Conservation (phyloP, 1,140 invertebrate genomes). For the Heliconius himera region DNA sequence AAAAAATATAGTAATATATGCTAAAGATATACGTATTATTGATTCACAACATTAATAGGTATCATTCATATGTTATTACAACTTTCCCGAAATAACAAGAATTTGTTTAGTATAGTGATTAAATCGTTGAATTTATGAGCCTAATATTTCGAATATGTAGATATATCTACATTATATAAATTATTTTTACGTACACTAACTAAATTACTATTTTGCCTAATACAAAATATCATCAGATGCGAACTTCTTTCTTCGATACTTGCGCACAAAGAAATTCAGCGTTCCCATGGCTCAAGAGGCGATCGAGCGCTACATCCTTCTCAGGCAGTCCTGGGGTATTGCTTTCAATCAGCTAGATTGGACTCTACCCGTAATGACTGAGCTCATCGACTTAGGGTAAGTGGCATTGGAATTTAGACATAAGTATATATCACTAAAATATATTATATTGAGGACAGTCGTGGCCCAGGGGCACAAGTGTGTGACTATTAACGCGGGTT, state of each 20-base stretch:
- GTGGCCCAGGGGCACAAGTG: too few species aligned
- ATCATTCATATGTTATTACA: too few species aligned
- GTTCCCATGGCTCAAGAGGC: slow-evolving; percentile 91
- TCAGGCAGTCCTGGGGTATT: slow-evolving; percentile 87
- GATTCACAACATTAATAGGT: too few species aligned
- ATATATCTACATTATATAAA: too few species aligned
- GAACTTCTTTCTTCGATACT: slow-evolving; percentile 88
- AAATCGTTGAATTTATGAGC: too few species aligned
- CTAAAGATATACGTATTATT: too few species aligned
- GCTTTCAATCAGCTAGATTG: slow-evolving; percentile 89
- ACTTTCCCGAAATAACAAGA: too few species aligned
- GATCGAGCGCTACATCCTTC: slow-evolving; percentile 90
- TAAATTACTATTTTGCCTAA: background rate
- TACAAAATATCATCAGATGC: slow-evolving; percentile 82
- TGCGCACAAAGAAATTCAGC: slow-evolving; percentile 92
- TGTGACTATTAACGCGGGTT: too few species aligned
- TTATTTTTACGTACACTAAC: background rate
- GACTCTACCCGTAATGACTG: slow-evolving; percentile 85
- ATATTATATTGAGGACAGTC: too few species aligned
- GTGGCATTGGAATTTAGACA: slow-evolving; percentile 20
- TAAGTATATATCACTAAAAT: background rate
- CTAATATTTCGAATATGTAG: too few species aligned
- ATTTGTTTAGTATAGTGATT: too few species aligned
- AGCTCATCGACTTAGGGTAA: slow-evolving; percentile 88
- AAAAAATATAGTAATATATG: too few species aligned